Evolutionary conservation across 2,888 invertebrate species (phyloP).

Genomic region (Hyles lineata): DNA sequence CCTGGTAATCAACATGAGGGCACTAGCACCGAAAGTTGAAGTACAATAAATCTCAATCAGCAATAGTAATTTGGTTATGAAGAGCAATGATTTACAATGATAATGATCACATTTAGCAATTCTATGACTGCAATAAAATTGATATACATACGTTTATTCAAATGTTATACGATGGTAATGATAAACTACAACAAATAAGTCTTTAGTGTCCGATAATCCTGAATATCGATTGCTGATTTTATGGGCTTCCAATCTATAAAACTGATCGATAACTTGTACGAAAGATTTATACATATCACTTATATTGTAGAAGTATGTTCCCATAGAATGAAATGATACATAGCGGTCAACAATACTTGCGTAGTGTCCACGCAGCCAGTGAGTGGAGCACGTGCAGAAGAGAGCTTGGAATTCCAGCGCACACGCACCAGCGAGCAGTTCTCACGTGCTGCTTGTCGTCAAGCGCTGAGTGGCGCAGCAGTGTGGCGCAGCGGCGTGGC

Average conservation of each 20-base stretch:
- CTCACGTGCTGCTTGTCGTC: slow-evolving; percentile 26
- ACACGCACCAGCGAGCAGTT: slow-evolving; percentile 12
- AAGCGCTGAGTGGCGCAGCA: not conserved
- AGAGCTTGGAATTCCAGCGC: slow-evolving; percentile 20
- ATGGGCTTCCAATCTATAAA: not conserved
- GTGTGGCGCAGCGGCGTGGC: slow-evolving; percentile 33
- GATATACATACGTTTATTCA: no score
- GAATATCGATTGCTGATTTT: no score
- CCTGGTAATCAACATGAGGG: no score
- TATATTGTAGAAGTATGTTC: not conserved
- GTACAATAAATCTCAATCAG: no score
- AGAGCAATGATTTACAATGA: no score
- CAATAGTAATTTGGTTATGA: no score
- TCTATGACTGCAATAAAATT: no score
- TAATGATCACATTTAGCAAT: no score
- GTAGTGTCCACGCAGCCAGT: not conserved
- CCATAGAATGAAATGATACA: slow-evolving; percentile 1
- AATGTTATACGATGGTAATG: no score
- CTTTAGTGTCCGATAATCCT: no score
- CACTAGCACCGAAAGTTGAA: no score
- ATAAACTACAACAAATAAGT: no score
- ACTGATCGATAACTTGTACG: not conserved
- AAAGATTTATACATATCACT: not conserved
- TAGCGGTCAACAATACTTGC: slow-evolving; percentile 15
- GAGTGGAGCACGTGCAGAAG: slow-evolving; percentile 21